Evolutionary conservation across 2,797 vertebrate genomes (phyloP), one percentile per base, ranked within the genome.

Genomic region (Cichlasoma orientale): DNA sequence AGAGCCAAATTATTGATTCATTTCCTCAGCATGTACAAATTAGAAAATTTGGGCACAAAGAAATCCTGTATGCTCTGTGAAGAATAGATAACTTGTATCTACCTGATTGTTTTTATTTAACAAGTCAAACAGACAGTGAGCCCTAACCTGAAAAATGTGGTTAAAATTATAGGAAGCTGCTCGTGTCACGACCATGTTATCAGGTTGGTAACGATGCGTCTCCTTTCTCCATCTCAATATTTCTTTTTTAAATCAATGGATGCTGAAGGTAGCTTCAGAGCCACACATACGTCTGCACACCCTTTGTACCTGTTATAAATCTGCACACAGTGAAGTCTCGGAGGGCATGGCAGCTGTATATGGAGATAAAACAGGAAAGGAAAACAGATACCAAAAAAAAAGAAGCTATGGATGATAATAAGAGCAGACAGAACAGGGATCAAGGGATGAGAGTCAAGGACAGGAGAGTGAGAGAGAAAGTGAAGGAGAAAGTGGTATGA

Each of bases 381-480:
- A 74, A 77, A 47, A 74, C 36, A 41, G 70, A 74, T 66, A 16
- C 29, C 58, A 61, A 79, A 78, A 75, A 57, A 66, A 25, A 58
- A 61, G 78, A 79, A 74, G 66, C 55, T 56, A 73, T 0, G 1
- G 88, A 88, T 74, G 80, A 85, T 90, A 89, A 91, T 78, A 74
- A 69, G 59, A 89, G 36, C 61, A 86, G 91, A 92, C 83, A 83
- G 82, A 86, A 79, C 66, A 77, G 63, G 63, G 63, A 82, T 79
- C 4, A 29, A 86, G 82, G 63, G 75, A 86, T 4, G 53, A 83
- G 54, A 90, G 74, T 61, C 84, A 87, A 89, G 84, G 88, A 52
- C 83, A 80, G 55, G 56, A 55, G 86, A 38, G 53, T 63, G 70
- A 19, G 13, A 58, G 33, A 78, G 38, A 74, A 53, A 69, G 56